Evolutionary conservation across 2,113 vertebrate genomes (phyloP).

Genomic region (Elachura formosa): DNA sequence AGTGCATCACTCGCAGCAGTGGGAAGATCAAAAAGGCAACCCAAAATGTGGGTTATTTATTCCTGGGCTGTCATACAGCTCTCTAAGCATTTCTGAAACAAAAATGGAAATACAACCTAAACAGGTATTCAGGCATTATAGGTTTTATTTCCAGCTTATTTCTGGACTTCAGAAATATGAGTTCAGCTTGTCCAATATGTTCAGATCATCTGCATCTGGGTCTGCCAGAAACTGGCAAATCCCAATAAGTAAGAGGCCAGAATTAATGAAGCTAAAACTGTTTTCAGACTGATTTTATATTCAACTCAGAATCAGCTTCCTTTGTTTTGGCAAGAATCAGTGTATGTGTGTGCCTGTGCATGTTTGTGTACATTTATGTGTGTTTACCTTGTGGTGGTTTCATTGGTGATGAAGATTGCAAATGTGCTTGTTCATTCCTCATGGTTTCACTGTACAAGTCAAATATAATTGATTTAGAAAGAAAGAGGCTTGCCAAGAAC

Average conservation of each 20-base stretch:
- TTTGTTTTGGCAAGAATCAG: constrained; percentile 5
- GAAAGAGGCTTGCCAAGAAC: constrained; percentile 24
- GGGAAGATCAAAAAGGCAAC: not conserved
- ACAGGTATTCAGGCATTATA: not conserved
- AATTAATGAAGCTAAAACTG: not conserved
- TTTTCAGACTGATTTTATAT: not conserved
- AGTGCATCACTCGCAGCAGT: not conserved
- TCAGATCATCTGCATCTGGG: not conserved
- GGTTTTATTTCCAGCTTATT: not conserved
- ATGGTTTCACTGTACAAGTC: not conserved
- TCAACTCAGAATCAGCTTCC: not conserved
- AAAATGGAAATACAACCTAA: not conserved
- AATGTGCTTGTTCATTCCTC: not conserved
- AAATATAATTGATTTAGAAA: constrained; percentile 23
- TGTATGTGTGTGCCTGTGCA: not conserved
- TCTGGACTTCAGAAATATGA: not conserved
- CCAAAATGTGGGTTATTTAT: not conserved
- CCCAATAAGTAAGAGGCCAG: not conserved
- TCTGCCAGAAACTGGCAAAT: not conserved
- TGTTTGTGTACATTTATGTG: not conserved
- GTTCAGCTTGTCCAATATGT: not conserved
- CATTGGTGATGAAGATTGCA: not conserved
- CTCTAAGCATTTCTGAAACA: not conserved
- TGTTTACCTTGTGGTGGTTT: constrained; percentile 26
- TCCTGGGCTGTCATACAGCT: not conserved